Evolutionary conservation across 2,797 vertebrate genomes (phyloP), one percentile per base, ranked within the genome.

Genomic region (Pipistrellus pygmaeus): DNA sequence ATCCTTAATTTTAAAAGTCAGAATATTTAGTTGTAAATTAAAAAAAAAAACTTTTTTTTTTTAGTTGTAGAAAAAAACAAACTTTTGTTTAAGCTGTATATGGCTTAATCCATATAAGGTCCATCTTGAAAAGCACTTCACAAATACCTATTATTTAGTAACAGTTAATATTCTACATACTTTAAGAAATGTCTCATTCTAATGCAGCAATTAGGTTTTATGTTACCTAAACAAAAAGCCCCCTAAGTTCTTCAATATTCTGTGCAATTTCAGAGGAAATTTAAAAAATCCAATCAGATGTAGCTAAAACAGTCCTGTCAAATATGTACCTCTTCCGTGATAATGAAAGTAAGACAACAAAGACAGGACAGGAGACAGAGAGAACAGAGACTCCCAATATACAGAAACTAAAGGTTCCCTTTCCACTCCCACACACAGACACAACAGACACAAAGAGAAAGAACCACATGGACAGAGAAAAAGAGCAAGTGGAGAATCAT

Each of bases 1-100:
- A 80, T 81, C 71, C 82, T 92, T 92, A 80, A 81, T 72, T 92
- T 77, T n/a, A 60, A 94, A 88, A 64, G n/a, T 90, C 15, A 88
- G 41, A 88, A 57, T 85, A 76, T 77, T 91, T 88, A 85, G 46
- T 23, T 85, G 7, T 38, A 88, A 7, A n/a, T 73, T 83, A 38
- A 86, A 72, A 41, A 41, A 38, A 41, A 41, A 41, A 41, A 41
- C 6, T 41, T 41, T 41, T 41, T 41, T 41, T 41, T 41, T 77
- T 91, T 88, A 85, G 46, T 23, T 85, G 7, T 38, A 88, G 38
- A 41, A 75, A 57, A 75, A 8, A 23, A 48, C 46, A 44, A 44
- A 30, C 15, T 72, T 71, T 41, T 41, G 38, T 41, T 41, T 41
- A 41, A 41, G 38, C 38, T 41, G 38, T 41, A 41, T 41, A 41